phyloP scores from a whole-genome alignment of 2,888 invertebrate species.

The Synergus gifuensis region DNA sequence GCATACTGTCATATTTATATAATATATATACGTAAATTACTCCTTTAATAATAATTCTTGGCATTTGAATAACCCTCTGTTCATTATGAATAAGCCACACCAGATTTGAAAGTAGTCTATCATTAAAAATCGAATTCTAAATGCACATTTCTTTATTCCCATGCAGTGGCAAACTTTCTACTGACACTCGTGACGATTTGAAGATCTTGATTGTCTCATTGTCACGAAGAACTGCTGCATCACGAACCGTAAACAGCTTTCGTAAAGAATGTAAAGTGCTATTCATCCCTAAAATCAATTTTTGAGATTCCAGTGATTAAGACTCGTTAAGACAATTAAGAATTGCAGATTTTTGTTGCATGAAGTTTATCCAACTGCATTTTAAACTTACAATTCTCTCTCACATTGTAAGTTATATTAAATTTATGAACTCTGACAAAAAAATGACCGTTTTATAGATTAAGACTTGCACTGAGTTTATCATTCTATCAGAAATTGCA shows the following conservation, averaged over 20 bases:
- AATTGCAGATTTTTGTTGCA: neutral
- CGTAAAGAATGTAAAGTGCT: constrained; percentile 15
- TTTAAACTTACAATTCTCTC: neutral
- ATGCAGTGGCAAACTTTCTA: constrained; percentile 35
- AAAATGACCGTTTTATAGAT: neutral
- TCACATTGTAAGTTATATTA: neutral
- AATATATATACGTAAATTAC: no score
- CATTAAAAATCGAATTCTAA: neutral
- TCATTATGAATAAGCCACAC: no score
- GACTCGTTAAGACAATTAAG: neutral
- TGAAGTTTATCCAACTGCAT: neutral
- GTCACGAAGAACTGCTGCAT: constrained; percentile 37
- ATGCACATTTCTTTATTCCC: constrained; percentile 25
- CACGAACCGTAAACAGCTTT: constrained; percentile 29
- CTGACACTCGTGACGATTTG: constrained; percentile 22
- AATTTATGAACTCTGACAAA: neutral
- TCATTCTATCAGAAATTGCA: constrained; percentile 19
- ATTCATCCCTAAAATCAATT: neutral
- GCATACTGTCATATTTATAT: no score
- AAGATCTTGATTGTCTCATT: constrained; percentile 41
- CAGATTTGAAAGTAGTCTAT: constrained; percentile 13
- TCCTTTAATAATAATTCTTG: no score
- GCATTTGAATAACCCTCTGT: no score
- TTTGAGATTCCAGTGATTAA: neutral
- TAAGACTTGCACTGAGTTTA: constrained; percentile 5